Conservation (phyloP, 2,888 invertebrate species). For the Lobophora halterata region DNA sequence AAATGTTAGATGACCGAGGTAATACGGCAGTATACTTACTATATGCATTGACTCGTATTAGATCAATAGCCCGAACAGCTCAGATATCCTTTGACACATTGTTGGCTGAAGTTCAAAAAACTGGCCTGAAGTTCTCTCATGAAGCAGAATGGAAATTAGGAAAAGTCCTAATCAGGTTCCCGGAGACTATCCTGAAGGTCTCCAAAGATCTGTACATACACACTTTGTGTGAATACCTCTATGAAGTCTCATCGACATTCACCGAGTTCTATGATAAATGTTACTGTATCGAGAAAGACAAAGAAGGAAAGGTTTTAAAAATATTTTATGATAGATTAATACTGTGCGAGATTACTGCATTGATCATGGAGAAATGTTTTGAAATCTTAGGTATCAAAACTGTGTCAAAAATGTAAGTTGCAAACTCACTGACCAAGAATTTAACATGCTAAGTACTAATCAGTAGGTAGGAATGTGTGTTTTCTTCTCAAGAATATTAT, state of each 20-base stretch:
- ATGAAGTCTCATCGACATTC: conserved; percentile 95
- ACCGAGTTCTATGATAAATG: conserved; percentile 99
- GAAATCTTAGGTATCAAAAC: conserved; percentile 95
- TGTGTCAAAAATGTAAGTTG: conserved; percentile 91
- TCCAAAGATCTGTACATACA: conserved; percentile 91
- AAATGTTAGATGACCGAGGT: conserved; percentile 99
- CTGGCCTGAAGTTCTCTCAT: conserved; percentile 87
- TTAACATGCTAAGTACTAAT: conserved; percentile 7
- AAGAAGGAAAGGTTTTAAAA: conserved; percentile 88
- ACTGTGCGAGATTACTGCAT: conserved; percentile 95
- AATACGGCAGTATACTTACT: conserved; percentile 99
- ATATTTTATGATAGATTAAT: conserved; percentile 93
- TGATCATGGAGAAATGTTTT: conserved; percentile 92
- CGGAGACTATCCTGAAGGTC: conserved; percentile 92
- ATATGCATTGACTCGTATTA: conserved; percentile 96
- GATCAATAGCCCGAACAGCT: conserved; percentile 92
- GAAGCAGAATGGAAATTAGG: conserved; percentile 97
- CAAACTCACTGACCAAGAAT: too few species aligned
- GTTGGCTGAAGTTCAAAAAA: conserved; percentile 79
- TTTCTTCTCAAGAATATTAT: too few species aligned
- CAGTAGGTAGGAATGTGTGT: too few species aligned
- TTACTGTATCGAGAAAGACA: conserved; percentile 97
- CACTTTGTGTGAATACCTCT: conserved; percentile 96
- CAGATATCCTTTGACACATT: conserved; percentile 84
- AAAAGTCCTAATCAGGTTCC: conserved; percentile 91